Conservation (phyloP, 2,888 invertebrate species). For the Crocallis elinguaria region DNA sequence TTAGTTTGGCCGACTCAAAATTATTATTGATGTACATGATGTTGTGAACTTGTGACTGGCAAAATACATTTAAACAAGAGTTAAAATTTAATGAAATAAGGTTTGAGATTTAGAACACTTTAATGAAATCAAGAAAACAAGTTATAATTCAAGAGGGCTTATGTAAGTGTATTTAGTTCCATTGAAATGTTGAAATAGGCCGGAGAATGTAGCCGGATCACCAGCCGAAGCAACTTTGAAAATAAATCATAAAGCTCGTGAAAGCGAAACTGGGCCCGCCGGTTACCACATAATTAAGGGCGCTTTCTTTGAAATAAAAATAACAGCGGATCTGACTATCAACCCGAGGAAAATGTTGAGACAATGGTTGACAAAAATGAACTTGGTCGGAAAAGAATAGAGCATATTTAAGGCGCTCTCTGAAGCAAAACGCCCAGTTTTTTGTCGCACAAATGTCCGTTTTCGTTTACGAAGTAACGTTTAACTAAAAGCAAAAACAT, state of each 20-base stretch:
- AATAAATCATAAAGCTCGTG: conserved; percentile 21
- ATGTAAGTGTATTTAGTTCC: not conserved
- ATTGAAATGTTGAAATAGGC: not conserved
- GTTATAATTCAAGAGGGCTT: no score
- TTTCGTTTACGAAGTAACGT: no score
- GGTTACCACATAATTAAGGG: conserved; percentile 32
- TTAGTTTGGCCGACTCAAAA: no score
- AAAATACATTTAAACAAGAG: no score
- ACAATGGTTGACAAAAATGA: conserved; percentile 14
- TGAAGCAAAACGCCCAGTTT: no score
- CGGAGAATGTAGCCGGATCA: conserved; percentile 5
- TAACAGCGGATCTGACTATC: conserved; percentile 26
- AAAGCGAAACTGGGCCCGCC: conserved; percentile 27
- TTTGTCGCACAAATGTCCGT: no score
- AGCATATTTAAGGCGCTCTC: no score
- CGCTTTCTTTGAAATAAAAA: conserved; percentile 36
- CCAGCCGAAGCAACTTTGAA: conserved; percentile 1
- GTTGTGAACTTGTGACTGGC: no score
- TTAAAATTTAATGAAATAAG: no score
- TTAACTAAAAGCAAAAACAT: no score
- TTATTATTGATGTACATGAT: no score
- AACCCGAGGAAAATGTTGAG: conserved; percentile 12
- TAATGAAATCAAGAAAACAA: not conserved
- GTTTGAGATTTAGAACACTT: no score
- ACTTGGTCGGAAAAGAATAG: conserved; percentile 2